Evolutionary conservation across 2,797 vertebrate genomes (phyloP).

Genomic region (Sebastes taczanowskii): DNA sequence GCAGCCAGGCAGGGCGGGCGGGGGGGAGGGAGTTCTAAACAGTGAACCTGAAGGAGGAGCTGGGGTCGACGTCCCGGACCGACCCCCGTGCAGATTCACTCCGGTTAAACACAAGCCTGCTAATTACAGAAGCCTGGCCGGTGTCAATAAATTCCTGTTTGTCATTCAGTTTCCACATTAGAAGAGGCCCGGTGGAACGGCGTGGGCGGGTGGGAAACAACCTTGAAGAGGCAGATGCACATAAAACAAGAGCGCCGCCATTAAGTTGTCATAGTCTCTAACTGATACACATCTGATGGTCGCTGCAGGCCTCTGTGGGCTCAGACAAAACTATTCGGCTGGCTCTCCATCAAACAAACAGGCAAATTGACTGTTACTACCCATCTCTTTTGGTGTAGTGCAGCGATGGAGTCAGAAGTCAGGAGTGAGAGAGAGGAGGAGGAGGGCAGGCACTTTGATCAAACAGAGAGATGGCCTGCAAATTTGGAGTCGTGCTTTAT

Average conservation of each 20-base stretch:
- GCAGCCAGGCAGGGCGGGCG: neutral
- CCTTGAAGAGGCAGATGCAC: conserved; percentile 54
- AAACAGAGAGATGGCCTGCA: conserved; percentile 21
- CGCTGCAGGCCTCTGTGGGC: conserved; percentile 34
- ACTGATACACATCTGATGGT: conserved; percentile 57
- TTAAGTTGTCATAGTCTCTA: conserved; percentile 64
- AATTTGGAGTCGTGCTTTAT: conserved; percentile 28
- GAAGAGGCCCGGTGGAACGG: neutral
- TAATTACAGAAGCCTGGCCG: conserved; percentile 17
- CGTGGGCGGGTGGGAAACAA: conserved; percentile 38
- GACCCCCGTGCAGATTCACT: neutral
- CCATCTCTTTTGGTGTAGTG: conserved; percentile 14
- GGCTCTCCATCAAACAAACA: conserved; percentile 60
- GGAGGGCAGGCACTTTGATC: neutral
- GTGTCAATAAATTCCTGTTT: conserved; percentile 32
- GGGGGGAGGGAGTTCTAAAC: neutral
- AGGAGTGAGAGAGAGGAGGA: too few relatives aligned
- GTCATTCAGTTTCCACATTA: conserved; percentile 32
- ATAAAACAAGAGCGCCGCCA: conserved; percentile 56
- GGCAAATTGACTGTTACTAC: conserved; percentile 26
- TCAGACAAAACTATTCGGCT: conserved; percentile 36
- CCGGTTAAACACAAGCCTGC: neutral
- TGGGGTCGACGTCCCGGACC: neutral
- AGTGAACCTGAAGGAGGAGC: neutral
- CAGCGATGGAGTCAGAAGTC: conserved; percentile 2